Base-by-base conservation (phyloP, 2,888 invertebrate genomes). In the Gerosis bhagava region DNA sequence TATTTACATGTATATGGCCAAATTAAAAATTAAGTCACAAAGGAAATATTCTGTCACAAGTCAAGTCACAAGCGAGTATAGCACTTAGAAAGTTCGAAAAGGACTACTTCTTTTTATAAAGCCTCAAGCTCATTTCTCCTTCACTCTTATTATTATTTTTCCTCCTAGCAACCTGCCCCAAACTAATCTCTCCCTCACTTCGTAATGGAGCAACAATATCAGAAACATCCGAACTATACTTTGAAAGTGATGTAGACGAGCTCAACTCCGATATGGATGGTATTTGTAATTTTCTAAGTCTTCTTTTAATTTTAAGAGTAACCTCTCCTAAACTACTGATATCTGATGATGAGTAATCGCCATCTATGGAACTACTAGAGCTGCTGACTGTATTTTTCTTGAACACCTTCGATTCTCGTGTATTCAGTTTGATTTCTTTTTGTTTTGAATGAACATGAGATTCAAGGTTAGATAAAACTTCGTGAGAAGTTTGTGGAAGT, bases 311-410 rank as follows among this genome's bases (percentile, higher is more conserved):
- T 48, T 62, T 69, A 11, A 65, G 56, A 49, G 65, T 80, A 1
- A 87, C 63, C 67, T 88, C 84, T 12, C 88, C 88, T 54, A 86
- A 68, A 57, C 88, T 88, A 54, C 83, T 84, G n/a, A 87, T 63
- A 51, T 86, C 87, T 24, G 87, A 82, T 1, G 84, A 83, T 3
- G 76, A 76, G 50, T 72, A 72, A 34, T 79, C 79, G n/a, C 68
- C 79, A 31, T 84, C 84, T 12, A 69, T 51, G 0, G 86, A 84
- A n/a, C n/a, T n/a, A 62, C 79, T 84, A 0, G 83, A 77, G 58
- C 81, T 83, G 42, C 60, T 72, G 13, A 46, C 19, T 34, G 16
- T 3, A 25, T 21, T 25, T 5, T 46, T 32, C 19, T 16, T 46
- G 4, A 26, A 5, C 8, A 15, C n/a, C 15, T 16, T 31, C 10